phyloP scores from a whole-genome alignment of 2,113 vertebrate genomes.

The Dromiciops gliroides region DNA sequence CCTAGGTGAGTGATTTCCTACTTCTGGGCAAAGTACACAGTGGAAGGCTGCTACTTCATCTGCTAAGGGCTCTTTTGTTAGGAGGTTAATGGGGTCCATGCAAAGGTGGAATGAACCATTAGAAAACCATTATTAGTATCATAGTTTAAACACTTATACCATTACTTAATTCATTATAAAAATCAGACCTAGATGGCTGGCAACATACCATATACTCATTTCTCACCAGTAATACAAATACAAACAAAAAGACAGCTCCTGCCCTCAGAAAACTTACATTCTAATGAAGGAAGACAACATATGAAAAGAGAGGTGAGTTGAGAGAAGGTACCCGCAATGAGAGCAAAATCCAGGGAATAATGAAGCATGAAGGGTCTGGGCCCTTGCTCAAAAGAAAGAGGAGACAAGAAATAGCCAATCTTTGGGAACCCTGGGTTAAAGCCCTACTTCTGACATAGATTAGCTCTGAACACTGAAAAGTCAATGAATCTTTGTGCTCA shows the following conservation, averaged over 20 bases:
- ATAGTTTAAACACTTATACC: not conserved
- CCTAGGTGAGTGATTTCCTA: not conserved
- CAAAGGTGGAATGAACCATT: not conserved
- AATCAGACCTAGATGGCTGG: not conserved
- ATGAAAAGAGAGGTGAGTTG: not conserved
- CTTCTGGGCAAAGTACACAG: conserved; percentile 4
- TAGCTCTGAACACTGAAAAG: not conserved
- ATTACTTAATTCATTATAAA: not conserved
- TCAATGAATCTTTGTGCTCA: not conserved
- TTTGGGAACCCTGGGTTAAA: not conserved
- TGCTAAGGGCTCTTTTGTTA: conserved; percentile 16
- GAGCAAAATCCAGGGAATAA: not conserved
- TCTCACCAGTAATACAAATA: not conserved
- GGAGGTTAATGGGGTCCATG: not conserved
- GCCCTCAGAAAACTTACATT: not conserved
- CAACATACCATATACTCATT: not conserved
- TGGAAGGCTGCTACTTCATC: not conserved
- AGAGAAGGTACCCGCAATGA: not conserved
- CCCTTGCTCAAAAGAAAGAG: not conserved
- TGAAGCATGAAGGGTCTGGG: not conserved
- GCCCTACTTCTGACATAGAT: not conserved
- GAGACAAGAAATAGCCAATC: not conserved
- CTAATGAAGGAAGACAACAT: not conserved
- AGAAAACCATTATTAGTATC: not conserved
- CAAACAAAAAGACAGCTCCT: not conserved